Percentiles rank a stretch among this genome's conserved stretches.
These are phyloP conservation scores for Nothocercus julius DNA, from an alignment of 2,113 vertebrate species.

Conservation along the genomic window DNA sequence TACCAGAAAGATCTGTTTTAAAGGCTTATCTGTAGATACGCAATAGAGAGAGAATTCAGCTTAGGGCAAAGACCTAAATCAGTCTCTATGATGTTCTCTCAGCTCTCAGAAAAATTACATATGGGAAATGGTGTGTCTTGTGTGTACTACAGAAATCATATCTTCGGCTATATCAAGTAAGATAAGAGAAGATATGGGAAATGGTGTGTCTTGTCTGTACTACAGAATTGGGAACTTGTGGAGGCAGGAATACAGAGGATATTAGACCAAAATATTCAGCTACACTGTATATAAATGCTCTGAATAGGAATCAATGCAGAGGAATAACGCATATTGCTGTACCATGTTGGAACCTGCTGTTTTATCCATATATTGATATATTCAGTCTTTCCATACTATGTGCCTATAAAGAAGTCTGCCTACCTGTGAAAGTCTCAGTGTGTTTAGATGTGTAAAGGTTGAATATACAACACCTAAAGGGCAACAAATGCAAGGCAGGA, in stretches of 20 bases:
- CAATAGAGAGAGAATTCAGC: background rate
- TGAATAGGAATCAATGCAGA: background rate
- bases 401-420: background rate
- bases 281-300: background rate
- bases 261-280: background rate
- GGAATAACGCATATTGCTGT: background rate
- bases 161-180: background rate
- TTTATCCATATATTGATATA: background rate
- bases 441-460: background rate
- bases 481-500: background rate
- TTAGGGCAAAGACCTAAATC: background rate
- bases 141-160: background rate
- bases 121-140: background rate
- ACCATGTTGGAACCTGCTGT: rapidly evolving
- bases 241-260: background rate
- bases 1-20: background rate
- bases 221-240: background rate
- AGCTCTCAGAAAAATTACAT: background rate
- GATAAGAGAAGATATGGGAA: background rate
- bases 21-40: background rate
- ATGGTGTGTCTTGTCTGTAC: background rate
- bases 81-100: background rate
- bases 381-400: background rate
- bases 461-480: background rate
- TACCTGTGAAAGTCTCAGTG: background rate